These are phyloP conservation scores for Gyps fulvus DNA, from an alignment of 2,113 vertebrate species.

Conservation along the genomic window DNA sequence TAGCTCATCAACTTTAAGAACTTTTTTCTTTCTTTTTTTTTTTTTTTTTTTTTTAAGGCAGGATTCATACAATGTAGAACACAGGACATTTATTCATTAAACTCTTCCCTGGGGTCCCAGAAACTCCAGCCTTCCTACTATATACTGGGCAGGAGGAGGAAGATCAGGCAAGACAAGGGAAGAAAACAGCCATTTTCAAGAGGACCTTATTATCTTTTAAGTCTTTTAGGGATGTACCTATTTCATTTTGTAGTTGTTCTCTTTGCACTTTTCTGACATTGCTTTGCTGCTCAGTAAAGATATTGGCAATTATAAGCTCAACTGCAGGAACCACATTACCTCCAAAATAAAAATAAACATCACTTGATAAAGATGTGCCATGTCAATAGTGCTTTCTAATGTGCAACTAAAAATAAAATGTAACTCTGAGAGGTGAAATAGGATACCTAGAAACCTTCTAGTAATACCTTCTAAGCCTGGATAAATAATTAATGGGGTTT, in stretches of 20 bases:
- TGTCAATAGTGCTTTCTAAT: background rate
- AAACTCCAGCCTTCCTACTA: background rate
- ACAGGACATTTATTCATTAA: slow-evolving; percentile 47
- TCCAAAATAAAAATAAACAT: background rate
- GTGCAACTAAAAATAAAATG: background rate
- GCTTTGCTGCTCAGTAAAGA: background rate
- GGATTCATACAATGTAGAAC: slow-evolving; percentile 14
- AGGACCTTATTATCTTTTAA: background rate
- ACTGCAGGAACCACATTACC: background rate
- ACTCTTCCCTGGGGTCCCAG: slow-evolving; percentile 39
- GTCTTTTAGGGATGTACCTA: background rate
- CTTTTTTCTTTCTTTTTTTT: background rate
- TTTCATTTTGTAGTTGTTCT: background rate
- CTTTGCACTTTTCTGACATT: background rate
- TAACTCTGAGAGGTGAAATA: background rate
- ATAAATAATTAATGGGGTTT: background rate
- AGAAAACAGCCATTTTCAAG: background rate
- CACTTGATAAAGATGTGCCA: background rate
- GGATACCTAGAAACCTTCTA: background rate
- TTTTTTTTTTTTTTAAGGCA: background rate
- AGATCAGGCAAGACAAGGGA: background rate
- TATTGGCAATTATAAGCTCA: background rate
- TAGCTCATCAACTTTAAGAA: slow-evolving; percentile 38
- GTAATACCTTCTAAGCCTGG: background rate
- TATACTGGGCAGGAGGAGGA: background rate